Evolutionary conservation across 2,113 vertebrate genomes (phyloP).

Genomic region (Eclectus roratus): DNA sequence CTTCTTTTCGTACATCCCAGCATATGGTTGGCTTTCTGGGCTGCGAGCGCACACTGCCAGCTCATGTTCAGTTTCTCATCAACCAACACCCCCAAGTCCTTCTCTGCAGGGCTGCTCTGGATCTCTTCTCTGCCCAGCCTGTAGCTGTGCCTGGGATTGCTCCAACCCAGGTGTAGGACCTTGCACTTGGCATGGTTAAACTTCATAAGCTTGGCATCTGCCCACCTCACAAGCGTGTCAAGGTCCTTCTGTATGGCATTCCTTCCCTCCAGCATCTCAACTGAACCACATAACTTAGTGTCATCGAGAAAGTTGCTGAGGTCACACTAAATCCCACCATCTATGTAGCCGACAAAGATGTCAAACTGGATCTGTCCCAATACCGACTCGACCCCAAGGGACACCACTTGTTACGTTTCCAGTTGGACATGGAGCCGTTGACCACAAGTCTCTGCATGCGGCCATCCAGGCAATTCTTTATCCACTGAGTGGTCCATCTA

Average conservation of each 20-base stretch:
- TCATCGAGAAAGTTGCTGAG: background rate
- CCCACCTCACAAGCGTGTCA: background rate
- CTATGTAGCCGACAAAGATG: background rate
- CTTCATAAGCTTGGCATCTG: background rate
- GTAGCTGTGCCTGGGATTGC: background rate
- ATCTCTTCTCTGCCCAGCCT: background rate
- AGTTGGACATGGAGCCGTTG: background rate
- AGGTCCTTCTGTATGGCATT: background rate
- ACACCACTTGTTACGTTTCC: background rate
- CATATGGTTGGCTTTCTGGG: background rate
- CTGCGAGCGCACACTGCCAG: background rate
- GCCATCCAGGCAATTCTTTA: background rate
- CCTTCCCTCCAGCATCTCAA: background rate
- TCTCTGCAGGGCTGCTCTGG: background rate
- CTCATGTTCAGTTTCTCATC: background rate
- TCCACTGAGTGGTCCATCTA: background rate
- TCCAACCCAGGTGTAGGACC: background rate
- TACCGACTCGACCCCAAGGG: rapidly evolving
- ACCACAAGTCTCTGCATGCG: background rate
- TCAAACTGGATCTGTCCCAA: background rate
- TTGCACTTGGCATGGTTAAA: background rate
- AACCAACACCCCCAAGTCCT: background rate
- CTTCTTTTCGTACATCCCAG: background rate
- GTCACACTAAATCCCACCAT: background rate
- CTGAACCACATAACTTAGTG: background rate